Percentiles rank a stretch among this genome's conserved stretches.
Evolutionary conservation across 2,888 invertebrate species (phyloP).

Genomic region (Busseola fusca): DNA sequence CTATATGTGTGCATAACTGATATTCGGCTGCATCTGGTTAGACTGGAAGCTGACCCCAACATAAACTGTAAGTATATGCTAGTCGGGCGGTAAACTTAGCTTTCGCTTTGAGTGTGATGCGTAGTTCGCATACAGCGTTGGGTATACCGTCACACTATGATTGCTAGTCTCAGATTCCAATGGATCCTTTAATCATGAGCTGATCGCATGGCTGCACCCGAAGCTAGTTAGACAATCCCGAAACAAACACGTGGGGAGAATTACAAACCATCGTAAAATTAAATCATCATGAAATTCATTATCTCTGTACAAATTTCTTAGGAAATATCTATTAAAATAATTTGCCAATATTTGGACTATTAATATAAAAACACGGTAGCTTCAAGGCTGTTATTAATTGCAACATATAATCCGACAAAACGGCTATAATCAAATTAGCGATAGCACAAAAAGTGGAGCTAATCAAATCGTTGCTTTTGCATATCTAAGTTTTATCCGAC

Average conservation of each 20-base stretch:
- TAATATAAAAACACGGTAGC: constrained; percentile 18
- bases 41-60: no score
- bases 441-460: constrained; percentile 30
- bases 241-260: background rate
- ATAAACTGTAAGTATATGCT: no score
- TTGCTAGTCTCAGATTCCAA: background rate
- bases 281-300: constrained; percentile 14
- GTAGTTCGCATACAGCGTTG: background rate
- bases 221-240: background rate
- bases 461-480: constrained; percentile 38
- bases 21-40: no score
- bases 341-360: constrained; percentile 21
- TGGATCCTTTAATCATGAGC: background rate
- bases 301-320: constrained; percentile 21
- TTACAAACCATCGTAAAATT: background rate
- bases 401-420: constrained; percentile 21
- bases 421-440: constrained; percentile 29
- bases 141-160: background rate
- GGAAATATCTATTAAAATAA: constrained; percentile 15
- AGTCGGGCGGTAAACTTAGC: no score
- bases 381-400: constrained; percentile 47
- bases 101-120: background rate
- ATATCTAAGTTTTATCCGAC: constrained; percentile 2
- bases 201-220: background rate
- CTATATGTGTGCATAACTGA: no score